phyloP scores from a whole-genome alignment of 2,113 vertebrate genomes.

The Cercopithecus mona region DNA sequence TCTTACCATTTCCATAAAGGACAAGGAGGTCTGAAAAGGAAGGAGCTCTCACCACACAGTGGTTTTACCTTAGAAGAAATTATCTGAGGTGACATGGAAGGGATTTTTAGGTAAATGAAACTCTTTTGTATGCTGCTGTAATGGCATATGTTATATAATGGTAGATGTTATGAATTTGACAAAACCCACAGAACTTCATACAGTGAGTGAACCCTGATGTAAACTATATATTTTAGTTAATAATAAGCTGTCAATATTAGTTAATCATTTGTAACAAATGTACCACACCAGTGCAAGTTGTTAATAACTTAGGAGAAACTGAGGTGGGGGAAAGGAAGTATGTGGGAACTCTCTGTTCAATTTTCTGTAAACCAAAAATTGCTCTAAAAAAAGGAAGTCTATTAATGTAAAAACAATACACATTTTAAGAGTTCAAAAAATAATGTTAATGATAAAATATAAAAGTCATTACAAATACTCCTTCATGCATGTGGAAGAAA shows the following conservation, averaged over 20 bases:
- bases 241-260: neutral
- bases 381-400: neutral
- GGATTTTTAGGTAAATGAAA: neutral
- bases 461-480: neutral
- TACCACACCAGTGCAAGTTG: neutral
- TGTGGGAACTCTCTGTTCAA: neutral
- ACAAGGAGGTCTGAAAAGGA: neutral
- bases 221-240: neutral
- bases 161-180: neutral
- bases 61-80: neutral
- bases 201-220: neutral
- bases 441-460: neutral
- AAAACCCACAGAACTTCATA: neutral
- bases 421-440: neutral
- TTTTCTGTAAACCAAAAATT: neutral
- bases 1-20: neutral
- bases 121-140: neutral
- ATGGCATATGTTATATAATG: neutral
- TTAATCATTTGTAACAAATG: neutral
- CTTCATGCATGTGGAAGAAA: neutral
- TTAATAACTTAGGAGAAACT: neutral
- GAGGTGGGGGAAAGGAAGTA: neutral
- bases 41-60: neutral
- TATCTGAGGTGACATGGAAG: neutral
- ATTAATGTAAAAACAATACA: neutral